Base-by-base conservation (phyloP, 2,888 invertebrate species). In the Harpalus rufipes region DNA sequence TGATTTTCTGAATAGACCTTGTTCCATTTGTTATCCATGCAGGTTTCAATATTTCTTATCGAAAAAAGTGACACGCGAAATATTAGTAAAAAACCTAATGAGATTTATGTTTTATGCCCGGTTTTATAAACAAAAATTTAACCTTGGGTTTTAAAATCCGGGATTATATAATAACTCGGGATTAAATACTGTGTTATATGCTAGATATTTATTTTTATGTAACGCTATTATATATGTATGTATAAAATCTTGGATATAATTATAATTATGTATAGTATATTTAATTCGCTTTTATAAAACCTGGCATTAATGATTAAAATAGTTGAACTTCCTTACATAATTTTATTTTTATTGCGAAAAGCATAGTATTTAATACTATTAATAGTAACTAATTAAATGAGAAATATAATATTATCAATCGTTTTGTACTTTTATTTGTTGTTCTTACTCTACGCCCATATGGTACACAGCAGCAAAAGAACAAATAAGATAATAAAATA, bases 321-420 rank as follows among this genome's bases (percentile, higher is more conserved):
- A 21, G 63, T 25, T 21, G 63, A 63, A 21, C 21, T 21, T 25
- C 10, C 68, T 68, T 68, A 68, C 14, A 39, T 39, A 32, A 41
- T 68, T 65, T 21, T 32, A 58, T 39, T 32, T 68, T 32, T 14
- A 68, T 41, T 68, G 68, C n/a, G 32, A 25, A 63, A 4, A n/a
- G 39, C n/a, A 68, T 39, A 39, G 39, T 39, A 68, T 32, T 32
- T 39, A 63, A 12, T 68, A 39, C 68, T 68, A 68, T 68, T 68
- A 68, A 68, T 68, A 68, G 68, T 39, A 68, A 39, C 68, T 68
- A 68, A 39, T 68, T 68, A 68, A 68, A 39, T 39, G 39, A 39
- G 63, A 63, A 25, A 63, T 25, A 8, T 25, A 32, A 32, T 32
- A 25, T 63, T 63, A 68, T 68, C 39, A n/a, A 12, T 63, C 25